Evolutionary conservation across 2,888 invertebrate genomes (phyloP), one percentile per base, ranked within the genome.

Genomic region (Anaspis maculata): DNA sequence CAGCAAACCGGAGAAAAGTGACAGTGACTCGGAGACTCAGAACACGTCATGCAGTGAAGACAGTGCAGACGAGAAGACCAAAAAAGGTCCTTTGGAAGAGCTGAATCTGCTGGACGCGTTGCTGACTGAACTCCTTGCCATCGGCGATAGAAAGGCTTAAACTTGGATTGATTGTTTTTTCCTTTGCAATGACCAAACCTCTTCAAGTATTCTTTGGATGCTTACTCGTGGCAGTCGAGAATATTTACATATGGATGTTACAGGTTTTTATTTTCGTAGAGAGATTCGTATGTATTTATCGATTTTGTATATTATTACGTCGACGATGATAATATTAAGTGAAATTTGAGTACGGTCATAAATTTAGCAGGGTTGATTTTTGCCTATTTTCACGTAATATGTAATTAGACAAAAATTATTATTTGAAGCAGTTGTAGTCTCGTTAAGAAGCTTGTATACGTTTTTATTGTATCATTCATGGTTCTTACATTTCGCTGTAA

Each of bases 121-220:
- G 34, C 58, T 66, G 39, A 60, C 55, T 32, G 65, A 66, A 51
- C 54, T 66, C 41, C 51, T 62, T 34, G 55, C 53, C 45, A 56
- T 66, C 41, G 56, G 64, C 32, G 60, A 64, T 44, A 62, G 62
- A 45, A 58, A 60, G 43, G 56, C 51, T 50, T 62, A 51, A 56
- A n/a, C n/a, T n/a, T n/a, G n/a, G n/a, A n/a, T n/a, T n/a, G n/a
- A n/a, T n/a, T n/a, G n/a, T n/a, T n/a, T 27, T 39, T 34, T 32
- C 37, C 45, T 43, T 46, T 44, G 32, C 37, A 32, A 35, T 32
- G 46, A 45, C 44, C 45, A 48, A 45, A 43, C n/a, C n/a, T n/a
- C 34, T 43, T 15, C 45, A 48, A 44, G 45, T 45, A 42, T 49
- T 44, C 42, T 48, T 33, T 31, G 33, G n/a, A n/a, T n/a, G n/a